Conservation (phyloP, 2,797 vertebrate genomes). For the Danio jaintianensis region DNA sequence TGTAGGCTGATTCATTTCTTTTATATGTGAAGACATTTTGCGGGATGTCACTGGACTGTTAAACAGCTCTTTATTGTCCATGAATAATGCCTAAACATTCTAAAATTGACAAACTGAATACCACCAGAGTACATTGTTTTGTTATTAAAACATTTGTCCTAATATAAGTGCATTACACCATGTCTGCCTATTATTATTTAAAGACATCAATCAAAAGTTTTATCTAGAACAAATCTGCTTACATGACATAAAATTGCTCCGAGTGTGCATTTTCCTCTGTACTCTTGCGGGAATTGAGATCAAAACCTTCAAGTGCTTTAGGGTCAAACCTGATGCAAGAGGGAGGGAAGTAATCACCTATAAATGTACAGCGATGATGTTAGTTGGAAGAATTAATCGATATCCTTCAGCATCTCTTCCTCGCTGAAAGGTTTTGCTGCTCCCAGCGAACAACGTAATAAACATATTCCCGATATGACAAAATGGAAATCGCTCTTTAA, state of each 20-base stretch:
- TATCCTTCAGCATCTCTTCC: conserved; percentile 23
- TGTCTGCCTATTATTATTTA: conserved; percentile 34
- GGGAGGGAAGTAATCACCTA: conserved; percentile 30
- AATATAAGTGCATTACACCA: not conserved
- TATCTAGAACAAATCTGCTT: conserved; percentile 36
- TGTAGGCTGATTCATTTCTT: no score
- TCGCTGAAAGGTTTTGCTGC: conserved; percentile 43
- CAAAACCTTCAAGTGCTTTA: conserved; percentile 51
- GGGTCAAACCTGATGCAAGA: conserved; percentile 16
- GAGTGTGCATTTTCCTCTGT: conserved; percentile 31
- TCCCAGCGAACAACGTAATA: not conserved
- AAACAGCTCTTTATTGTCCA: no score
- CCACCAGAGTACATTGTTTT: not conserved
- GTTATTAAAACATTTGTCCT: not conserved
- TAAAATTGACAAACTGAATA: no score
- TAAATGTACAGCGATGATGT: conserved; percentile 39
- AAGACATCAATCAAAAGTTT: conserved; percentile 41
- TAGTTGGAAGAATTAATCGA: conserved; percentile 39
- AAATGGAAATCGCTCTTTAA: conserved; percentile 1
- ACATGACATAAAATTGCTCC: conserved; percentile 22
- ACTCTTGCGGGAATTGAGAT: conserved; percentile 28
- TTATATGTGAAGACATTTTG: no score
- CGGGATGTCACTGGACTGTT: no score
- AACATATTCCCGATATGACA: conserved; percentile 1
- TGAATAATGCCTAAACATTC: no score